phyloP scores from a whole-genome alignment of 1,140 invertebrate species.

The Bombus superbus region DNA sequence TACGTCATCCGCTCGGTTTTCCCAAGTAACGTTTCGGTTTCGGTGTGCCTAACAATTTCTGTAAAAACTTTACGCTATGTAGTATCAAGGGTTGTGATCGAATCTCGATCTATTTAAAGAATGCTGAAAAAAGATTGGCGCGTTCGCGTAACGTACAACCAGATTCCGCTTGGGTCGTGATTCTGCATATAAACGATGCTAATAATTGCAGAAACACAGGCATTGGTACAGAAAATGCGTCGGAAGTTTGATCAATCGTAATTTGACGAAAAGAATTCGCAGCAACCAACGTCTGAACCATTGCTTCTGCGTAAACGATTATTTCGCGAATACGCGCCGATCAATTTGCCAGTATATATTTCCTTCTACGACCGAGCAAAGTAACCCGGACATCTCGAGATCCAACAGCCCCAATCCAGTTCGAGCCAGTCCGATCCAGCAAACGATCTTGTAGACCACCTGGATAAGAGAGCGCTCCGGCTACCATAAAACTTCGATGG shows the following conservation, averaged over 20 bases:
- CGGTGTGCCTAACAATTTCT: no score
- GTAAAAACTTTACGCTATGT: no score
- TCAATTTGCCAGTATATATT: constrained; percentile 30
- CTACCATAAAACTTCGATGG: constrained; percentile 22
- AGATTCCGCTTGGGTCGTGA: not conserved
- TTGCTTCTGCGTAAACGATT: constrained; percentile 48
- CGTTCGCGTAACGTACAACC: not conserved
- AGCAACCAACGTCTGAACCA: rapidly evolving
- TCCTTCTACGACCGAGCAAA: constrained; percentile 39
- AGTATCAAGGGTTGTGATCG: no score
- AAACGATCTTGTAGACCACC: constrained; percentile 58
- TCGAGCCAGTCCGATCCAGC: constrained; percentile 77
- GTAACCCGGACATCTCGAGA: constrained; percentile 69
- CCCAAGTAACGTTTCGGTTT: no score
- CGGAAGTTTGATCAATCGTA: not conserved
- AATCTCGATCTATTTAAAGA: no score
- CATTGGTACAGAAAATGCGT: not conserved
- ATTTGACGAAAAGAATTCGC: not conserved
- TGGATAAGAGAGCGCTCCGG: constrained; percentile 54
- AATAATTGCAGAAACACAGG: not conserved
- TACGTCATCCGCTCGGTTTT: no score
- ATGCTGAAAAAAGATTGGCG: not conserved
- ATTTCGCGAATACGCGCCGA: constrained; percentile 46
- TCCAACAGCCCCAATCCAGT: constrained; percentile 78
- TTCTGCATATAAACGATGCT: not conserved